A percentile compares a stretch with the other conserved stretches of the same genome.
Conservation (phyloP, 1,140 invertebrate genomes). For the Scaptomyza graminum region DNA sequence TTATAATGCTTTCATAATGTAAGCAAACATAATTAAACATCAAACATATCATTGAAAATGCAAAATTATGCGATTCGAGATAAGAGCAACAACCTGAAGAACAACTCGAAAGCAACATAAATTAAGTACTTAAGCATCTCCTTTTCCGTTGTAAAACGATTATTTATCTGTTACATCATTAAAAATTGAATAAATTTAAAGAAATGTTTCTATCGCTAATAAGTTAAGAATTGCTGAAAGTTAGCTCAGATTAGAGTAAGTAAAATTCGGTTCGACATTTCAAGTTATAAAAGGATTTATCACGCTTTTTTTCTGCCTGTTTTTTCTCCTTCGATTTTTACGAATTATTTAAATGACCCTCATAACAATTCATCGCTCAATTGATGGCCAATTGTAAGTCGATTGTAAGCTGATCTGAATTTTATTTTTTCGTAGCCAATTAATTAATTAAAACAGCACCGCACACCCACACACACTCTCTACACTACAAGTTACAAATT, state of each 20-base stretch:
- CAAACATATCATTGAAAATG: conserved; percentile 48
- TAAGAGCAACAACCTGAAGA: conserved; percentile 27
- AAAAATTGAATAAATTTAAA: neutral
- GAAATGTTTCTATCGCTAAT: neutral
- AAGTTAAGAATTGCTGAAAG: too few species aligned
- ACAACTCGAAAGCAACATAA: conserved; percentile 32
- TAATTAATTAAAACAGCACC: conserved; percentile 70
- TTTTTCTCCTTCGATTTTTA: conserved; percentile 7
- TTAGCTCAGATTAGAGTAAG: too few species aligned
- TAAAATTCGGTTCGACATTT: too few species aligned
- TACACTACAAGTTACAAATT: conserved; percentile 9
- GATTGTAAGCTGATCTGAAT: conserved; percentile 23
- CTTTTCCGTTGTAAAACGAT: conserved; percentile 17
- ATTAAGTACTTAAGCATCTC: conserved; percentile 29
- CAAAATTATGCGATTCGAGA: conserved; percentile 40
- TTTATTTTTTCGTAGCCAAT: conserved; percentile 55
- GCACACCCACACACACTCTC: conserved; percentile 42
- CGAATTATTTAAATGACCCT: conserved; percentile 74
- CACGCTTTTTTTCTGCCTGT: neutral
- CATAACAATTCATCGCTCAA: conserved; percentile 77
- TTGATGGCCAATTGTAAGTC: conserved; percentile 48
- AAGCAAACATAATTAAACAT: conserved; percentile 49
- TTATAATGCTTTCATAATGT: conserved; percentile 38
- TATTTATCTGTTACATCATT: conserved; percentile 15
- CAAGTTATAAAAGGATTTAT: neutral